Conservation (phyloP, 1,140 invertebrate species). For the Stenopsyche tienmushanensis region DNA sequence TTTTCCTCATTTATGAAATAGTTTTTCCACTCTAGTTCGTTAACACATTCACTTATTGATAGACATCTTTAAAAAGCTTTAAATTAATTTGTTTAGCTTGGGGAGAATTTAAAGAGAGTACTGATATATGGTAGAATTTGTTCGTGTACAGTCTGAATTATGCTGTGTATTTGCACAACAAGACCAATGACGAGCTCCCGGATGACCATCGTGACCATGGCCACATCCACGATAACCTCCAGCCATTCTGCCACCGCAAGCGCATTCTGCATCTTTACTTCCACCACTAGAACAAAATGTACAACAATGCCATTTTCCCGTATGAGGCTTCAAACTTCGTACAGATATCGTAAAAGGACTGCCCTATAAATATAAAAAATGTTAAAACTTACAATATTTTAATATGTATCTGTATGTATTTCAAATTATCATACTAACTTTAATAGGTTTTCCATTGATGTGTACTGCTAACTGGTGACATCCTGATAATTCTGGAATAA, state of each 20-base stretch:
- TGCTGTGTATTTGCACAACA: slow-evolving; percentile 69
- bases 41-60: too few species aligned
- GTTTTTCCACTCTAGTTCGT: too few species aligned
- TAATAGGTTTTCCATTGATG: slow-evolving; percentile 63
- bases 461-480: slow-evolving; percentile 59
- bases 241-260: slow-evolving; percentile 70
- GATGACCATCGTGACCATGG: slow-evolving; percentile 76
- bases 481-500: slow-evolving; percentile 62
- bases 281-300: slow-evolving; percentile 79
- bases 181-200: slow-evolving; percentile 77
- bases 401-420: background rate
- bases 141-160: slow-evolving; percentile 56
- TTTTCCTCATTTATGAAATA: too few species aligned
- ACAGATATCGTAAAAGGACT: slow-evolving; percentile 62
- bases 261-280: slow-evolving; percentile 66
- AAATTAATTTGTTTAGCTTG: too few species aligned
- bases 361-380: slow-evolving; percentile 47
- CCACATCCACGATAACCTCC: slow-evolving; percentile 73
- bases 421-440: slow-evolving; percentile 46
- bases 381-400: background rate
- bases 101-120: slow-evolving; percentile 57
- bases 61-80: too few species aligned
- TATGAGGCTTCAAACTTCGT: slow-evolving; percentile 59
- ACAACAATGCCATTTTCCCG: slow-evolving; percentile 75
- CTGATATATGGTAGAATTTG: slow-evolving; percentile 54